Base-by-base conservation (phyloP, 2,797 vertebrate genomes). In the Gephyroberyx darwinii region DNA sequence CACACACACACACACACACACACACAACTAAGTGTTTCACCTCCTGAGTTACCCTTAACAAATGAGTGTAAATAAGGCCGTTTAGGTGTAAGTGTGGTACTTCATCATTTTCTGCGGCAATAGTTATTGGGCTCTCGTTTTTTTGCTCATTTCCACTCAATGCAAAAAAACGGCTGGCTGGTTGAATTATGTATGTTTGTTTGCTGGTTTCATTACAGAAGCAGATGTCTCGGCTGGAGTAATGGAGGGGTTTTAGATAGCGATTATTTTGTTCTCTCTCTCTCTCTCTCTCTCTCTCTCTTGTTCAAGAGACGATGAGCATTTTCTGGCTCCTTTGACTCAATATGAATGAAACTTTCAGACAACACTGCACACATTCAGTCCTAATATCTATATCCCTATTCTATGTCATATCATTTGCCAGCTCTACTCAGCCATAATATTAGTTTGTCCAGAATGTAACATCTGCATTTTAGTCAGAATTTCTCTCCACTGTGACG, bases 161-260 rank as follows among this genome's bases (percentile, higher is more conserved):
- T 69, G 64, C 75, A 39, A 77, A 39, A 77, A 75, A 77, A 6
- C 14, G 71, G 61, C 65, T 71, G 78, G 70, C 79, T 86, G 80
- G 37, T 57, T 89, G 84, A 91, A 90, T 92, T 87, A 91, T 91
- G 82, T 75, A 88, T 90, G 82, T 87, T 90, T 90, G 84, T 87
- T 90, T 86, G 84, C 68, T 84, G 81, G 67, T 88, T 90, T 88
- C 80, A 87, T 89, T 86, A 86, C 73, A 75, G 65, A 85, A 88
- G 84, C 82, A 85, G 85, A 89, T 85, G 88, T 85, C 82, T 87
- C 69, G 14, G 81, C 77, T 77, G 70, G 77, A 86, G 85, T 88
- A 88, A 82, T 88, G 68, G 77, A 76, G 71, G 26, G 65, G 58
- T 77, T 83, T 86, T 69, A 66, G 72, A 85, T 69, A 69, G 81